These are phyloP conservation scores for Chlorospingus flavigularis DNA, from an alignment of 2,797 vertebrate species.

Conservation along the genomic window DNA sequence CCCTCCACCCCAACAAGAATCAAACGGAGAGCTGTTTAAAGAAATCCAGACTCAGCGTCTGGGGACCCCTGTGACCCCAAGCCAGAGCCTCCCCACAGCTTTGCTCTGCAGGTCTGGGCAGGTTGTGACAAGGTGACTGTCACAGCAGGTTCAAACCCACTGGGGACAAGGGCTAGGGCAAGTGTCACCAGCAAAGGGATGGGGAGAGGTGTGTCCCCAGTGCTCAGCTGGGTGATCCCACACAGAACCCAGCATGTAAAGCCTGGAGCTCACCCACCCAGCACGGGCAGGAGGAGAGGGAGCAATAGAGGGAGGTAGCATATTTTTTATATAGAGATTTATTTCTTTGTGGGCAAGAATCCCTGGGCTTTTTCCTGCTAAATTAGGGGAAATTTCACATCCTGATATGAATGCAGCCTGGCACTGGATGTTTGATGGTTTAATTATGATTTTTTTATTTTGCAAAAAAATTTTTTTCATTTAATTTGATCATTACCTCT, in stretches of 20 bases:
- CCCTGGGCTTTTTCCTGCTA: not conserved
- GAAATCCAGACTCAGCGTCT: rapidly evolving
- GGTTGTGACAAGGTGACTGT: not conserved
- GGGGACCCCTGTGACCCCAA: not conserved
- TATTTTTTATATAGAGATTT: not conserved
- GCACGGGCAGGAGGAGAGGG: rapidly evolving
- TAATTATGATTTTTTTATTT: not conserved
- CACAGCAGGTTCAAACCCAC: rapidly evolving
- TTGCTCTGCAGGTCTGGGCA: not conserved
- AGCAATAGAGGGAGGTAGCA: not conserved
- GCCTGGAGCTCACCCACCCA: not conserved
- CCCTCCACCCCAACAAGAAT: not conserved
- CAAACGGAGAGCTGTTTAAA: not conserved
- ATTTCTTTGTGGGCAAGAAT: not conserved
- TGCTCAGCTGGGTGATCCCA: not conserved
- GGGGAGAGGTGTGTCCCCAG: not conserved
- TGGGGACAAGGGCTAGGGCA: not conserved
- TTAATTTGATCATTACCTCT: not conserved
- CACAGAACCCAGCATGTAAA: rapidly evolving
- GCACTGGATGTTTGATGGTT: not conserved
- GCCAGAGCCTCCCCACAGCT: rapidly evolving
- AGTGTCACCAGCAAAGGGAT: not conserved
- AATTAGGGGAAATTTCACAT: not conserved
- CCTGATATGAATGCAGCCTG: not conserved
- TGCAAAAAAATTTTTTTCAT: not conserved